Evolutionary conservation across 2,797 vertebrate species (phyloP).

Genomic region (Eospalax fontanierii): DNA sequence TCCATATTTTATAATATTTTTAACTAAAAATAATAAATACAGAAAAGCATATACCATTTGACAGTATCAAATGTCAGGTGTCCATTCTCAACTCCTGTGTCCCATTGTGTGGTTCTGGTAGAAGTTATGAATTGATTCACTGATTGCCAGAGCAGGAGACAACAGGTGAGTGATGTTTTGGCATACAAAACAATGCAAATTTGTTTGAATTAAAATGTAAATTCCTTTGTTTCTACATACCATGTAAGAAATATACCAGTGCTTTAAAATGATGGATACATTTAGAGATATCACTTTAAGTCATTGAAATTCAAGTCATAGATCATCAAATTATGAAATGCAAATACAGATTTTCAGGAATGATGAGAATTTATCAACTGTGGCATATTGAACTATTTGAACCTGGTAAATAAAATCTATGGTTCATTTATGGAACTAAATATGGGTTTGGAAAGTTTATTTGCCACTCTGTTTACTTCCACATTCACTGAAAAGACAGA

Average conservation of each 20-base stretch:
- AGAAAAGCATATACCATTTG: not conserved
- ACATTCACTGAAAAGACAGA: not conserved
- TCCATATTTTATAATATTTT: not conserved
- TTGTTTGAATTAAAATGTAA: slow-evolving; percentile 46
- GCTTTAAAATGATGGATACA: not conserved
- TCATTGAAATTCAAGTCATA: not conserved
- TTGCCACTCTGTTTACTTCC: not conserved
- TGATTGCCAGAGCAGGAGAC: not conserved
- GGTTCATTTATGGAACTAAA: slow-evolving; percentile 44
- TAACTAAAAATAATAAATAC: not conserved
- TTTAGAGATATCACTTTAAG: slow-evolving; percentile 5
- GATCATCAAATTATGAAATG: slow-evolving; percentile 51
- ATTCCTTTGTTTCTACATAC: slow-evolving; percentile 28
- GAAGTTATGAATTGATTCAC: slow-evolving; percentile 1
- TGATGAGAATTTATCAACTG: slow-evolving; percentile 36
- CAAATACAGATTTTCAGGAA: slow-evolving; percentile 44
- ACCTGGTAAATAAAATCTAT: not conserved
- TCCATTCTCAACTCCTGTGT: slow-evolving; percentile 24
- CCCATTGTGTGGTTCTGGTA: not conserved
- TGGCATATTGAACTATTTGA: not conserved
- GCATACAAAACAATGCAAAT: not conserved
- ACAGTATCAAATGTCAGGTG: not conserved
- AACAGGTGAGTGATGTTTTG: slow-evolving; percentile 7
- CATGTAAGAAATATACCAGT: not conserved
- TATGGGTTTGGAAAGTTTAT: slow-evolving; percentile 44